Conservation (phyloP, 2,888 invertebrate species). For the Unio pictorum region DNA sequence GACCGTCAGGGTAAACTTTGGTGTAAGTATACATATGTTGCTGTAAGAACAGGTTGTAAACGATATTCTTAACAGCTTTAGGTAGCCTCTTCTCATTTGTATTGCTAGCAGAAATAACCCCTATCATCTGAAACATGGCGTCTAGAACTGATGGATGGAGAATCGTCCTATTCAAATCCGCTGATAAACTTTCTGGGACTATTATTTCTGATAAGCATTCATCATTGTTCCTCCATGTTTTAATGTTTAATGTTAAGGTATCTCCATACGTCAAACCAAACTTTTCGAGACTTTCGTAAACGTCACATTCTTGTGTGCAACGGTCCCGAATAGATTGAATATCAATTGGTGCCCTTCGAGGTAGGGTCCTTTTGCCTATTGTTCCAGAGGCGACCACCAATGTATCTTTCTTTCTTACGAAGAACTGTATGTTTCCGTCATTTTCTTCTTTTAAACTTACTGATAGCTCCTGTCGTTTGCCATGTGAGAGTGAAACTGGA, state of each 20-base stretch:
- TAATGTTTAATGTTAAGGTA: slow-evolving; percentile 19
- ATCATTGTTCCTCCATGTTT: slow-evolving; percentile 22
- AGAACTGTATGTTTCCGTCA: neutral
- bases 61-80: slow-evolving; percentile 27
- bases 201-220: slow-evolving; percentile 38
- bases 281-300: slow-evolving; percentile 18
- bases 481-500: neutral
- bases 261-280: slow-evolving; percentile 31
- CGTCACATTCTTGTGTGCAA: slow-evolving; percentile 13
- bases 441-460: too few species aligned
- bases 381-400: too few species aligned
- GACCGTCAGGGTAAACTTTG: slow-evolving; percentile 10
- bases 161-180: slow-evolving; percentile 27
- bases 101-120: slow-evolving; percentile 20
- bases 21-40: slow-evolving; percentile 38
- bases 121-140: slow-evolving; percentile 43
- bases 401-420: neutral
- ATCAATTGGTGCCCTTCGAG: too few species aligned
- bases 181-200: slow-evolving; percentile 24
- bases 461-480: neutral
- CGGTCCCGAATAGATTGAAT: slow-evolving; percentile 18
- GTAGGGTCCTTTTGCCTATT: too few species aligned
- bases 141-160: slow-evolving; percentile 49
- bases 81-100: slow-evolving; percentile 33
- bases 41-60: slow-evolving; percentile 26